These are phyloP conservation scores for Pelecanoides urinatrix DNA, from an alignment of 2,113 vertebrate genomes.

Conservation along the genomic window DNA sequence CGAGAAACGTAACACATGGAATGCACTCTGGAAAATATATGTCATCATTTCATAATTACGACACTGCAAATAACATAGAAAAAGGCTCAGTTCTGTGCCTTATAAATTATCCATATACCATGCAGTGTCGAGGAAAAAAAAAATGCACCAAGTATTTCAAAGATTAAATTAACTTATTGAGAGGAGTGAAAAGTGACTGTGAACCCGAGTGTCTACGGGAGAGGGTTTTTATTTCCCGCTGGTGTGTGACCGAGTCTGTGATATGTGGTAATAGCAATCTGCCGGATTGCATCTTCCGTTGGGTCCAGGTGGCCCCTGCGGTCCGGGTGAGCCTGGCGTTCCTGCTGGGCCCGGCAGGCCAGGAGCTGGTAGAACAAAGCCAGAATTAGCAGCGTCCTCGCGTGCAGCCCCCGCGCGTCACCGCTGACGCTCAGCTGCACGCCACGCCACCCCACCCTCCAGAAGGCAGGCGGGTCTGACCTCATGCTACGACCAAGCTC, in stretches of 20 bases:
- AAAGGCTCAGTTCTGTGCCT: slow-evolving; percentile 33
- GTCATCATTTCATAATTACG: background rate
- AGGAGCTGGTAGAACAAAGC: slow-evolving; percentile 76
- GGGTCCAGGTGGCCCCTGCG: slow-evolving; percentile 82
- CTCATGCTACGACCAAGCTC: accelerated
- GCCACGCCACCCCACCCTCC: accelerated
- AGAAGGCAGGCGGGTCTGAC: background rate
- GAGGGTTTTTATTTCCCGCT: slow-evolving; percentile 61
- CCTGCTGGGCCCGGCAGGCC: slow-evolving; percentile 73
- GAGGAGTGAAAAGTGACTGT: background rate
- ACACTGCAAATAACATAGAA: slow-evolving; percentile 32
- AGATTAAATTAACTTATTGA: slow-evolving; percentile 23
- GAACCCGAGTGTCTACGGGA: background rate
- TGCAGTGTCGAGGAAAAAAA: background rate
- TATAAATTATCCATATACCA: background rate
- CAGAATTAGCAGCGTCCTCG: slow-evolving; percentile 1
- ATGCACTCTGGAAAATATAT: slow-evolving; percentile 66
- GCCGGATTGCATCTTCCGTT: slow-evolving; percentile 84
- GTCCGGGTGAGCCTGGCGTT: slow-evolving; percentile 72
- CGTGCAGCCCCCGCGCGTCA: accelerated
- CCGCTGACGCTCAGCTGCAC: background rate
- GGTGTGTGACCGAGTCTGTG: slow-evolving; percentile 59
- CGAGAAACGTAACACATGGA: slow-evolving; percentile 59
- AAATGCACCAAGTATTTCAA: slow-evolving; percentile 28
- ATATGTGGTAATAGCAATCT: slow-evolving; percentile 78